Evolutionary conservation across 2,888 invertebrate species (phyloP), one percentile per base, ranked within the genome.

Genomic region (Pristionchus entomophagus): DNA sequence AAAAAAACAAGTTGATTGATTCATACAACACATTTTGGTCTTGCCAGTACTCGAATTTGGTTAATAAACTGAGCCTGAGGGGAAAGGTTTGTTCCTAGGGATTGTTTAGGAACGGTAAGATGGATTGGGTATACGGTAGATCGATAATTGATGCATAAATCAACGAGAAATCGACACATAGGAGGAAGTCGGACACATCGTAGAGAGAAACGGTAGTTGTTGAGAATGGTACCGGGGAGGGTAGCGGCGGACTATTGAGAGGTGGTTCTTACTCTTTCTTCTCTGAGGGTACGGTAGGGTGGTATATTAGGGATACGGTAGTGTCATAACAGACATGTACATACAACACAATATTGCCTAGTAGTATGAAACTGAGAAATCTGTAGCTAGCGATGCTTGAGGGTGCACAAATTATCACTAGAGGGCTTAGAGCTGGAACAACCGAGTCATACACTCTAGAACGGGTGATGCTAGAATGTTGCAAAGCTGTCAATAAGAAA

Each of bases 21-120:
- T 65, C 19, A 35, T 65, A 65, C 73, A 73, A 73, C 73, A 69
- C 65, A 73, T n/a, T 73, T 73, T 73, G 73, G 73, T 73, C 73
- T 73, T 26, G 41, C 41, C 41, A 73, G 3, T 73, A 73, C 73
- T 73, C 73, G 73, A 38, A 38, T 45, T 73, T 32, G 41, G 73
- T 26, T 41, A 26, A 26, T 73, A 12, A 45, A 41, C n/a, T 73
- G 41, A 45, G 41, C 73, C 73, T 73, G 73, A 73, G 73, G 22
- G 26, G 19, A 35, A 65, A 35, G 32, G 65, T 29, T 69, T 69
- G 32, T 45, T 73, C 73, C 41, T 41, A 65, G 65, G 22, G 32
- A 65, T 6, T 45, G 73, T 17, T 41, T 73, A n/a, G 38, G 73
- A 45, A 73, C 38, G 38, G 41, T 38, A 41, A n/a, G 41, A 41